These are phyloP conservation scores for Petaurus breviceps DNA, from an alignment of 2,113 vertebrate species.

Conservation along the genomic window DNA sequence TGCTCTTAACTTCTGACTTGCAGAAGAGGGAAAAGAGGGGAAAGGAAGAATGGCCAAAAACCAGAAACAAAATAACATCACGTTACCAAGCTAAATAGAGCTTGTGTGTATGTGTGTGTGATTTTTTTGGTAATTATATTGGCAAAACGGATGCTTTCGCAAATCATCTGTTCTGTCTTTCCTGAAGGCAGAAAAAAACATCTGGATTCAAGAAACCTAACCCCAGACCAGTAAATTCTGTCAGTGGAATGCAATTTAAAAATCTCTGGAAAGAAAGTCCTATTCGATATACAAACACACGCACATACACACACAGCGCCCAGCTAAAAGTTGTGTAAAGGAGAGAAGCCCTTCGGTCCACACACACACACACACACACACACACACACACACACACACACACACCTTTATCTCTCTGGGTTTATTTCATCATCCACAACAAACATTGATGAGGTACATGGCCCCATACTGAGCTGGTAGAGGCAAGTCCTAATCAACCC, in stretches of 20 bases:
- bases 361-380: neutral
- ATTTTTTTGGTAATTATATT: constrained; percentile 30
- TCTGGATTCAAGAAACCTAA: constrained; percentile 61
- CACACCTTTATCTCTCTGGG: neutral
- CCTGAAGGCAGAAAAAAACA: constrained; percentile 26
- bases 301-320: neutral
- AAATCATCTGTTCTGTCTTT: constrained; percentile 68
- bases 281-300: neutral
- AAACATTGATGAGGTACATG: neutral
- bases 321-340: constrained; percentile 63
- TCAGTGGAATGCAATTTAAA: constrained; percentile 17
- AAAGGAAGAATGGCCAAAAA: neutral
- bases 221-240: constrained; percentile 27
- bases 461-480: neutral
- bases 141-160: constrained; percentile 57
- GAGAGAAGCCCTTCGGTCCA: neutral
- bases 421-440: neutral
- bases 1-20: constrained; percentile 43
- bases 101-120: neutral
- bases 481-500: neutral
- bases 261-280: constrained; percentile 35
- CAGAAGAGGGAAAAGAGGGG: neutral
- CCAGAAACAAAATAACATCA: constrained; percentile 39
- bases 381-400: neutral
- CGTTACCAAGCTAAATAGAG: constrained; percentile 52